Evolutionary conservation across 1,140 invertebrate species (phyloP).

Genomic region (Nebria ingens): DNA sequence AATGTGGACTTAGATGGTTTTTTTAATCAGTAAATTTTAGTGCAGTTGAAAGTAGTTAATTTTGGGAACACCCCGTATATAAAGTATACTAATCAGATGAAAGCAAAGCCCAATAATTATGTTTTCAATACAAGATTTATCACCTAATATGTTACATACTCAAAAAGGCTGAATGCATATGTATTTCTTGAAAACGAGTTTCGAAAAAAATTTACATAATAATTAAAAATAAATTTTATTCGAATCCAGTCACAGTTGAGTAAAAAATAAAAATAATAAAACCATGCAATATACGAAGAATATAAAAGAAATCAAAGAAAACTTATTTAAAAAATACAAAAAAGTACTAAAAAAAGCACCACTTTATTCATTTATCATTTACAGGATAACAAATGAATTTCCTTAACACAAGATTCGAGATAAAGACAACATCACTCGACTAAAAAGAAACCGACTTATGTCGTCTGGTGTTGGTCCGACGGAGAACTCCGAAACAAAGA

Average conservation of each 20-base stretch:
- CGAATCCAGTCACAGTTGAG: slow-evolving; percentile 3
- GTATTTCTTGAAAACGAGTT: background rate
- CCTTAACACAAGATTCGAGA: no score
- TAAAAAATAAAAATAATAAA: background rate
- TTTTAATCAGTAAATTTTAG: background rate
- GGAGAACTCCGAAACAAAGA: slow-evolving; percentile 18
- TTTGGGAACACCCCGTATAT: background rate
- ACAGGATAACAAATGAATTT: slow-evolving; percentile 28
- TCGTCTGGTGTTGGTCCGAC: background rate
- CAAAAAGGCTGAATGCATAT: background rate
- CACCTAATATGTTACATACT: background rate
- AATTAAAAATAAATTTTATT: slow-evolving; percentile 10
- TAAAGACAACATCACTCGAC: no score
- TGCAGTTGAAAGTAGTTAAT: no score
- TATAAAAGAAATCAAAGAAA: slow-evolving; percentile 14
- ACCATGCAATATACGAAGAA: background rate
- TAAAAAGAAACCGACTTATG: no score
- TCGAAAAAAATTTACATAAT: slow-evolving; percentile 4
- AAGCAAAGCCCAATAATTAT: background rate
- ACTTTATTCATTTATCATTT: slow-evolving; percentile 28
- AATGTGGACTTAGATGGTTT: no score
- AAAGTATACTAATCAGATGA: slow-evolving; percentile 1
- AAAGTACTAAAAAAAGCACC: no score
- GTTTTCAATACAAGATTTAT: slow-evolving; percentile 5
- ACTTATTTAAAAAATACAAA: slow-evolving; percentile 18